Evolutionary conservation across 2,888 invertebrate genomes (phyloP), one percentile per base, ranked within the genome.

Genomic region (Cheilosia scutellata): DNA sequence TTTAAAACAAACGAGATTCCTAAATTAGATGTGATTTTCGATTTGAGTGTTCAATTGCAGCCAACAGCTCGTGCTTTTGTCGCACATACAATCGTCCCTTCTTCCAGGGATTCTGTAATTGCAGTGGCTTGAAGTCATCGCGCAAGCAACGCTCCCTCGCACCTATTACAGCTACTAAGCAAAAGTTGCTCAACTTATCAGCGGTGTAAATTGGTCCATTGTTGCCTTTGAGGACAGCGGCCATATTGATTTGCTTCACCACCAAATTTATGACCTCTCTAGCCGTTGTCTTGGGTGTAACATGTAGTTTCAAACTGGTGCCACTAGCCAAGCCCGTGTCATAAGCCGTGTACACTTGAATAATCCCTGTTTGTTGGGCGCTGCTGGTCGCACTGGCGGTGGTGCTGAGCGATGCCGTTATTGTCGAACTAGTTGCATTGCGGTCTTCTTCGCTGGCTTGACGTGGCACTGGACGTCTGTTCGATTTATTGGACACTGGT

Each of bases 191-290:
- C 80, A 98, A 93, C 91, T 96, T 96, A 70, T 97, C 97, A 2
- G 96, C 95, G 0, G 96, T 95, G 90, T 97, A 97, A 51, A 97
- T 96, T 0, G 98, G 98, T 0, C 97, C 97, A 51, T 96, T 95
- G 91, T 96, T 96, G 57, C 97, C 96, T 92, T 97, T 98, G 25
- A 97, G 93, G 20, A 96, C 95, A 68, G 97, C 97, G 13, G 98
- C 97, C 96, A 97, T 97, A 91, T 98, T 98, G 53, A 99, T 94
- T 92, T 99, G 98, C 91, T 98, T 97, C 70, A 99, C 97, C 27
- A 99, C 98, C 86, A 99, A 94, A 92, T 98, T 97, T 86, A 99
- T 97, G 70, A 99, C 98, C 93, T 99, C 99, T 16, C 98, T 94
- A 0, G 98, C 97, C 0, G 98, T 97, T 0, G 99, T 99, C 88